Base-by-base conservation (phyloP, 2,797 vertebrate species). In the Sebastes umbrosus region DNA sequence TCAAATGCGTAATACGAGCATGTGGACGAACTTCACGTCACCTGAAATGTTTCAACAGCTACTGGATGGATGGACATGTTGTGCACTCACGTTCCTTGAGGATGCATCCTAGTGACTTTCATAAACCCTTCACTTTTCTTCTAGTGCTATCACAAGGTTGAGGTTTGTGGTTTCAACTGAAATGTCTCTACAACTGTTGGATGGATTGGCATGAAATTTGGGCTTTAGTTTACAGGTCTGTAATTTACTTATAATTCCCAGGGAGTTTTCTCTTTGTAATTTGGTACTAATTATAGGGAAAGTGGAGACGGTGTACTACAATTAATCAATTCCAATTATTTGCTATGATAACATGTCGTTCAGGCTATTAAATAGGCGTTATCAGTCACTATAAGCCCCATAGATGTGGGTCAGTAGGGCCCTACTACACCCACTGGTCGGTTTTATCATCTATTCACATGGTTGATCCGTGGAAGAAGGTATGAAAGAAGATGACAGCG, bases 1-100 rank as follows among this genome's bases (percentile, higher is more conserved):
- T 43, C 46, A 24, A 32, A 72, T 58, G 75, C 54, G 89, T 85
- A 85, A 87, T 54, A 59, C 50, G 58, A 88, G 73, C 25, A 32
- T 65, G 70, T 69, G 81, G 78, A 78, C 12, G 13, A 73, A 84
- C 80, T 22, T 22, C 20, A 4, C 24, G 13, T 85, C 78, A 82
- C 73, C 80, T 18, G 25, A 75, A 71, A 66, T 67, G n/a, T 62
- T 8, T 60, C n/a, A 43, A 13, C 32, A 32, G 34, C 39, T 24
- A 9, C 2, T 14, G 14, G 36, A 72, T n/a, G 62, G 62, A 66
- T 27, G 27, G 5, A 13, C 6, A 24, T 22, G 20, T 62, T 34
- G 18, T 22, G 3, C 22, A 14, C 34, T 55, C 27, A 12, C 2
- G 4, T 27, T 62, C n/a, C 12, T 3, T 5, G 22, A 60, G 36